Base-by-base conservation (phyloP, 2,797 vertebrate species). In the Alectoris magna region DNA sequence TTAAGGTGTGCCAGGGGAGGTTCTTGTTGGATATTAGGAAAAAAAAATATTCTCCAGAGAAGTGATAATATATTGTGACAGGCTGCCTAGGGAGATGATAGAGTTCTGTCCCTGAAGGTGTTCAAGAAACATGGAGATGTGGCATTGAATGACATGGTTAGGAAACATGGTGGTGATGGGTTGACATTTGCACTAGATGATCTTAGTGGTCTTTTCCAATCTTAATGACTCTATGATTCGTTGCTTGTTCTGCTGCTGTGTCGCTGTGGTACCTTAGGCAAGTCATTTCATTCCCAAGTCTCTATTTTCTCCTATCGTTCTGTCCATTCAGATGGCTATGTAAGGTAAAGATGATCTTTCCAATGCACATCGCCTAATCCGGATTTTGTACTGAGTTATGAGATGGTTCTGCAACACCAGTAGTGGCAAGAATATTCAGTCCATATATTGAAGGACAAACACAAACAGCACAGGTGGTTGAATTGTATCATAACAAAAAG, bases 291-390 rank as follows among this genome's bases (percentile, higher is more conserved):
- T 23, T 14, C 26, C 14, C 8, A 6, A 17, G 8, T 66, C 17
- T 89, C 43, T 1, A 0, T 39, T 78, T 80, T 9, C 14, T 41
- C 48, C 31, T 14, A 43, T 64, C 18, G 2, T 29, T 24, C 39
- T 36, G 10, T 70, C 43, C 69, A 2, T 3, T 24, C 0, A 14
- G 0, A 11, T 41, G 19, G 29, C 10, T 72, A 13, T 34, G 29
- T 5, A 23, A n/a, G 49, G 31, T 2, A 4, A 71, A 63, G 6
- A 51, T 5, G 8, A 5, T 18, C 41, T 74, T 76, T 38, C 21
- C 5, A 17, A 7, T 39, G 13, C 14, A 34, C 19, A 41, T 0
- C 23, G 6, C 21, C 10, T 6, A 6, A 17, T n/a, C 41, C 51
- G 34, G 8, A 2, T 46, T 51, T 60, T 67, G 4, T 24, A 3